Evolutionary conservation across 2,888 invertebrate genomes (phyloP).

Genomic region (Frankliniella fusca): DNA sequence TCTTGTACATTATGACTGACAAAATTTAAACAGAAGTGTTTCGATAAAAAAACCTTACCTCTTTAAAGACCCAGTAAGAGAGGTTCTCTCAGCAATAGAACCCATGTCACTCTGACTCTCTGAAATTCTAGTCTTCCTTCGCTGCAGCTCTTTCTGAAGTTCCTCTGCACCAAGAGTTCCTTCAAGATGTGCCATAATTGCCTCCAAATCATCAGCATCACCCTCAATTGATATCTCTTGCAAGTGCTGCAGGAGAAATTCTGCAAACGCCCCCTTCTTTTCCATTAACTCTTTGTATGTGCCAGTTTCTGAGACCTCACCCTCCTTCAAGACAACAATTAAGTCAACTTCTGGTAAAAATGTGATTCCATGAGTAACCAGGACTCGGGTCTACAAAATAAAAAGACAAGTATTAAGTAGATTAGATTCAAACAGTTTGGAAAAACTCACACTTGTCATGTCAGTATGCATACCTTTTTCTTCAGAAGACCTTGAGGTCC

Average conservation of each 20-base stretch:
- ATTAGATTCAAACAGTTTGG: neutral
- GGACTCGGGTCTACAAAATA: slow-evolving; percentile 63
- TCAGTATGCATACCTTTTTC: slow-evolving; percentile 42
- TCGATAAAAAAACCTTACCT: slow-evolving; percentile 45
- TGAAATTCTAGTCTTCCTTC: slow-evolving; percentile 64
- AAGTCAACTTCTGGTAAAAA: slow-evolving; percentile 86
- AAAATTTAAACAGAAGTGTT: neutral
- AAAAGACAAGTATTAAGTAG: too few relatives aligned
- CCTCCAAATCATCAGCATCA: slow-evolving; percentile 53
- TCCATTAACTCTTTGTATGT: slow-evolving; percentile 83
- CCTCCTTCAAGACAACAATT: slow-evolving; percentile 84
- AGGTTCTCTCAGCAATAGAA: slow-evolving; percentile 50
- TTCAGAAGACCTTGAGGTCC: slow-evolving; percentile 49
- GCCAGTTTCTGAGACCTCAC: slow-evolving; percentile 82
- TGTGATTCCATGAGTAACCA: slow-evolving; percentile 94
- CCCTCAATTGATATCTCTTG: slow-evolving; percentile 52
- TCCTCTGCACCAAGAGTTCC: slow-evolving; percentile 62
- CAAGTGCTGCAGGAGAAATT: slow-evolving; percentile 75
- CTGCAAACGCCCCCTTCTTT: slow-evolving; percentile 79
- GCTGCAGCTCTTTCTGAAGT: slow-evolving; percentile 60
- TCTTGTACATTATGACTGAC: neutral
- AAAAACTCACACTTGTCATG: neutral
- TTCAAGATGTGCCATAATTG: slow-evolving; percentile 71
- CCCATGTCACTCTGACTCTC: slow-evolving; percentile 69
- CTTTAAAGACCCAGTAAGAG: slow-evolving; percentile 51